Conservation (phyloP, 53 echinoderm and acorn worm genomes). For the Temnopleurus reevesii region DNA sequence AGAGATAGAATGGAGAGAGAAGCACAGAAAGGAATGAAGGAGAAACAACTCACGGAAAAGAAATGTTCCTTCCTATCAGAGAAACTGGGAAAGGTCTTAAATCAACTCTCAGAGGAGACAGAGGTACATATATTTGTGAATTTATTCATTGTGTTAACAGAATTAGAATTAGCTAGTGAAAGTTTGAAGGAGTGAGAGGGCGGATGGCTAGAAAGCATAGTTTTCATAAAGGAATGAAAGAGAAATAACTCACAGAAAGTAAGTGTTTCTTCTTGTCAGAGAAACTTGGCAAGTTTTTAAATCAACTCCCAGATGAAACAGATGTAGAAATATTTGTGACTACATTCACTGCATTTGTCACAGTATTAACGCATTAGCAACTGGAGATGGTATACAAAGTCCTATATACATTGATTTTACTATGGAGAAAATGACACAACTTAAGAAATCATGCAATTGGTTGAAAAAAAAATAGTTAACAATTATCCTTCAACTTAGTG, state of each 20-base stretch:
- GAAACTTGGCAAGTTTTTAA: constrained; percentile 66
- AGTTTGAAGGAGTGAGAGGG: constrained; percentile 84
- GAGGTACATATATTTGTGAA: constrained; percentile 56
- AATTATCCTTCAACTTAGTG: too few relatives aligned
- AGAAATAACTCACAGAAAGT: constrained; percentile 68
- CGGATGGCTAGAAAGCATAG: constrained; percentile 75
- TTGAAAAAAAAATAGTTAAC: too few relatives aligned
- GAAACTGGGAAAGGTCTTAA: constrained; percentile 66
- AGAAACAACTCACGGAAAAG: constrained; percentile 68
- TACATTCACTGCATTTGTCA: constrained; percentile 27
- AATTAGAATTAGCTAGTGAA: constrained; percentile 84
- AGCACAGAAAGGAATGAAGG: constrained; percentile 66
- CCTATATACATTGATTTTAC: too few relatives aligned
- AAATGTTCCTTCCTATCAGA: constrained; percentile 65
- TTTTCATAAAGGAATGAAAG: constrained; percentile 64
- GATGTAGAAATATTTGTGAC: constrained; percentile 53
- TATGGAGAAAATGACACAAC: too few relatives aligned
- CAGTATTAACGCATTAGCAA: too few relatives aligned
- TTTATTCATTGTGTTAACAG: constrained; percentile 58
- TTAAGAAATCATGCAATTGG: too few relatives aligned
- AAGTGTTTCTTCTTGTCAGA: constrained; percentile 65
- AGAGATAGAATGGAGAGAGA: constrained; percentile 81
- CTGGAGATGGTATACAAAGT: too few relatives aligned
- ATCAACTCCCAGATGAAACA: constrained; percentile 75
- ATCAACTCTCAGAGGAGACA: constrained; percentile 75